Percentiles rank a stretch among this genome's conserved stretches.
phyloP scores from a whole-genome alignment of 2,797 vertebrate species.

The Pseudocheirus occidentalis region DNA sequence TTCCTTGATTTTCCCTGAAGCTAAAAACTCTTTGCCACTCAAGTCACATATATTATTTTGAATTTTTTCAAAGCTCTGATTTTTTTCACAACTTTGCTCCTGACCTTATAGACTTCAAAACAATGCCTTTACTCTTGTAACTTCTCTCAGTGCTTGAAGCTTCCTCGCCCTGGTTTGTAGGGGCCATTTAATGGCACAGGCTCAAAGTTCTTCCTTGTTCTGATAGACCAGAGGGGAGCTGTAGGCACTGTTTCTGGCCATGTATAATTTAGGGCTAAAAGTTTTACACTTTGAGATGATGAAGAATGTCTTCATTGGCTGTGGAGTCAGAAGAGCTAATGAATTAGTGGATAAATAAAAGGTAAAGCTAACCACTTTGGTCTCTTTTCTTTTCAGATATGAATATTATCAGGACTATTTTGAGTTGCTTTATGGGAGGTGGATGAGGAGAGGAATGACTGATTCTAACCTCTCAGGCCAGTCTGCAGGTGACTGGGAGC shows the following conservation, averaged over 20 bases:
- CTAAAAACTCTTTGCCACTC: not conserved
- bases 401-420: not conserved
- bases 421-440: not conserved
- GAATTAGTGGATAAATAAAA: not conserved
- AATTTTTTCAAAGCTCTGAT: not conserved
- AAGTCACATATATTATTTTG: not conserved
- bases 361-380: not conserved
- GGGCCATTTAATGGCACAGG: not conserved
- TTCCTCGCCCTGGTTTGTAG: not conserved
- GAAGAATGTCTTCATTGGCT: not conserved
- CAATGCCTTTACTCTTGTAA: not conserved
- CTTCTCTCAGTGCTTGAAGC: not conserved
- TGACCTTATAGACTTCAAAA: not conserved
- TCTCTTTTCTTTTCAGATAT: not conserved
- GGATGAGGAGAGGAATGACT: not conserved
- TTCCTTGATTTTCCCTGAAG: not conserved
- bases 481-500: not conserved
- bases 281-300: not conserved
- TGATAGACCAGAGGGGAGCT: not conserved
- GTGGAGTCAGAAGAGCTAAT: not conserved
- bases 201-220: not conserved
- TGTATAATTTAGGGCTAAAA: no score
- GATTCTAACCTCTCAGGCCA: not conserved
- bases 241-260: no score
- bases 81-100: not conserved